These are phyloP conservation scores for Salvator merianae DNA, from an alignment of 2,113 vertebrate genomes.

Conservation along the genomic window DNA sequence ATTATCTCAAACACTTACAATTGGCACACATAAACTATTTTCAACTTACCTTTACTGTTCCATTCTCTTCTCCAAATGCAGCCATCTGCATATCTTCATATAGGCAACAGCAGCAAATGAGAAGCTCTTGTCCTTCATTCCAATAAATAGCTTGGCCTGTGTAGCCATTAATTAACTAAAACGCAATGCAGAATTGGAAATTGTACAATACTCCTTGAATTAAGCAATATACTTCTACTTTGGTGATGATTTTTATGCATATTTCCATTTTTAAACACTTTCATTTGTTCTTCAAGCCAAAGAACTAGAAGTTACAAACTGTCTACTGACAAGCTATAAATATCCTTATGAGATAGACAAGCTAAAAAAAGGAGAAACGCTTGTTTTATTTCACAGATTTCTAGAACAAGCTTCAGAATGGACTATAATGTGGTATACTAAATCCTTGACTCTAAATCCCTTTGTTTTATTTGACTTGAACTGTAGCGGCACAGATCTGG, in stretches of 20 bases:
- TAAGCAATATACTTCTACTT: not conserved
- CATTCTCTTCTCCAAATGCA: conserved; percentile 83
- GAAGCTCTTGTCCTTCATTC: conserved; percentile 76
- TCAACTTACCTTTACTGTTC: conserved; percentile 82
- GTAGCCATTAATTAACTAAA: conserved; percentile 84
- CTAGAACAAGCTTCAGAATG: too few species aligned
- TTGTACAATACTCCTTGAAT: not conserved
- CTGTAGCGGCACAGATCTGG: too few species aligned
- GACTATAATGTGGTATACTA: too few species aligned
- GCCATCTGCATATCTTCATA: conserved; percentile 72
- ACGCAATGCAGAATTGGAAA: conserved; percentile 47
- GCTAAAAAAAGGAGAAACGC: too few species aligned
- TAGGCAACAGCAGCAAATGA: conserved; percentile 86
- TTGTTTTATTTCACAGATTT: too few species aligned
- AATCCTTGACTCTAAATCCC: too few species aligned
- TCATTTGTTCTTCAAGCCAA: not conserved
- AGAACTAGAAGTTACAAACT: not conserved
- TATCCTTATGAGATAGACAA: too few species aligned
- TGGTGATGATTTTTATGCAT: not conserved
- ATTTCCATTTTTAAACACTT: not conserved
- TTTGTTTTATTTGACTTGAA: too few species aligned
- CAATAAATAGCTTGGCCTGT: conserved; percentile 78
- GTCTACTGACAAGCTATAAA: too few species aligned
- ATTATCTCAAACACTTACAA: not conserved
- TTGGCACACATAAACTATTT: not conserved